A percentile compares a stretch with the other conserved stretches of the same genome.
Conservation (phyloP, 2,888 invertebrate genomes). For the Drosophila fulvimacula region DNA sequence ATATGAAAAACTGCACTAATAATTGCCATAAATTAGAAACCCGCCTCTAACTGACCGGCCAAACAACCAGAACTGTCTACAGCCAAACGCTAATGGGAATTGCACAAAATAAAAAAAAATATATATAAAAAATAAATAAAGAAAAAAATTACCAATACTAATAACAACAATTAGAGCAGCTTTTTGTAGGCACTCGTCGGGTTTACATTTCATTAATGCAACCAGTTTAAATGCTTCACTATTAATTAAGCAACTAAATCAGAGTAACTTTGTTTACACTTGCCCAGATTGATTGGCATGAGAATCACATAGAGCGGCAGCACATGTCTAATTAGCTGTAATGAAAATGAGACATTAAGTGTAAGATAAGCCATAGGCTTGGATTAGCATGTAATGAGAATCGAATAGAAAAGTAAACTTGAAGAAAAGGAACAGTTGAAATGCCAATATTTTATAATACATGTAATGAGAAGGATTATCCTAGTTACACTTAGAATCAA, state of each 20-base stretch:
- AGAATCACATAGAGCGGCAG: slow-evolving; percentile 14
- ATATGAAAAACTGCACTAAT: slow-evolving; percentile 51
- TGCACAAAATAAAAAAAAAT: slow-evolving; percentile 46
- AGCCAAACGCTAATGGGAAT: slow-evolving; percentile 62
- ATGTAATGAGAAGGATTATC: too few relatives aligned
- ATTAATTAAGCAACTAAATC: slow-evolving; percentile 74
- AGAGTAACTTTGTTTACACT: slow-evolving; percentile 43
- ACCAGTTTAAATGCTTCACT: slow-evolving; percentile 57
- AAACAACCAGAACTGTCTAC: slow-evolving; percentile 34
- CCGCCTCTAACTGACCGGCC: slow-evolving; percentile 21
- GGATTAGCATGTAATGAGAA: neutral
- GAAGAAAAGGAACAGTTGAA: too few relatives aligned
- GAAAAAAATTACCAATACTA: slow-evolving; percentile 11
- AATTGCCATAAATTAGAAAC: slow-evolving; percentile 76
- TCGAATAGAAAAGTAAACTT: neutral
- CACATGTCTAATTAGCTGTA: neutral
- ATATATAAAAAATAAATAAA: neutral
- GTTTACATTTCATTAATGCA: slow-evolving; percentile 47
- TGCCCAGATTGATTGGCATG: slow-evolving; percentile 30
- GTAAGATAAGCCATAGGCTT: neutral
- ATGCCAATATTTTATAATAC: too few relatives aligned
- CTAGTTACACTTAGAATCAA: neutral
- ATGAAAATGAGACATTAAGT: slow-evolving; percentile 8
- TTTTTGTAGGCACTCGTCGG: slow-evolving; percentile 35
- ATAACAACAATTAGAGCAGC: slow-evolving; percentile 62